These are phyloP conservation scores for Montifringilla adamsi DNA, from an alignment of 2,113 vertebrate genomes.

Conservation along the genomic window DNA sequence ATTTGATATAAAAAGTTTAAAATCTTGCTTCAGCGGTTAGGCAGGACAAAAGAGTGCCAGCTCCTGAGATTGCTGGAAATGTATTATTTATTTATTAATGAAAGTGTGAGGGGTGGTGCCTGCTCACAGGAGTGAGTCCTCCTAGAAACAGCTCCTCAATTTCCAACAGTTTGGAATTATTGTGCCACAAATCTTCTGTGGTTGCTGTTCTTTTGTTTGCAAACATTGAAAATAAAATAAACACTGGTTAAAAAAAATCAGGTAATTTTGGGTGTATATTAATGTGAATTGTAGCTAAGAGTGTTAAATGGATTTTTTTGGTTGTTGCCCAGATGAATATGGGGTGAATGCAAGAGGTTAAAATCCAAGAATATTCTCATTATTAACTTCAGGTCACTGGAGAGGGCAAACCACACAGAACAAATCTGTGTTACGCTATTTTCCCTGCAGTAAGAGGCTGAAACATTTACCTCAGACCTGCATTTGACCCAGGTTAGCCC, in stretches of 20 bases:
- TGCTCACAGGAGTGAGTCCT: neutral
- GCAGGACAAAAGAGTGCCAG: neutral
- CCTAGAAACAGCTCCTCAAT: neutral
- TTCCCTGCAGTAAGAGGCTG: neutral
- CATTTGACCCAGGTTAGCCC: neutral
- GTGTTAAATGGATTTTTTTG: rapidly evolving
- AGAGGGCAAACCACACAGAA: neutral
- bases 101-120: neutral
- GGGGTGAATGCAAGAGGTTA: neutral
- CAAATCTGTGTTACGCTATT: neutral
- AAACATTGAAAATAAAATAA: neutral
- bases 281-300: too few relatives aligned
- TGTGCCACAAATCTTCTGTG: neutral
- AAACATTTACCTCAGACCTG: neutral
- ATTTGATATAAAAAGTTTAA: neutral
- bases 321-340: neutral
- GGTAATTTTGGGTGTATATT: neutral
- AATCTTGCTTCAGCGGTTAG: neutral
- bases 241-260: rapidly evolving
- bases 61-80: neutral
- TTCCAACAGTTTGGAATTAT: neutral
- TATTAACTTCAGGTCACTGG: neutral
- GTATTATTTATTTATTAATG: neutral
- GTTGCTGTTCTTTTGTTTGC: neutral
- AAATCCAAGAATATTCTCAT: neutral